Base-by-base conservation (phyloP, 2,113 vertebrate species). In the Channa maculata region DNA sequence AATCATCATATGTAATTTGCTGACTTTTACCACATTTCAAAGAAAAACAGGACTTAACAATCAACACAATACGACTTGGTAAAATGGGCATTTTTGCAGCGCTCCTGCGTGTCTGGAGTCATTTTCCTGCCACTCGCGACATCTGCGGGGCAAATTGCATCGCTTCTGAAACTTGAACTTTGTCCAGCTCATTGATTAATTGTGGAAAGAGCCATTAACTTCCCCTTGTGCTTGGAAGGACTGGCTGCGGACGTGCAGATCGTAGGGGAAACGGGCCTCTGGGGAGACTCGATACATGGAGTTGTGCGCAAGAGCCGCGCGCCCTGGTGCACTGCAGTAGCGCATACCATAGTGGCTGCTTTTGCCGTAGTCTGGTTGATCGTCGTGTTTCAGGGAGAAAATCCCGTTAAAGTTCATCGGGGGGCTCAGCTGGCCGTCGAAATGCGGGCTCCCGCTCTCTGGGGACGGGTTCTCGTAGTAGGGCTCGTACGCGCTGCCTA, bases 351-450 rank as follows among this genome's bases (percentile, higher is more conserved):
- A 99, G 94, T 98, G 97, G 90, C 96, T 95, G 95, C 95, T 95
- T 94, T 98, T 98, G 84, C 94, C 94, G 91, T 98, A 98, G 91
- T 99, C 97, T 89, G 96, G 95, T 84, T 95, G 94, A 71, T 98
- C 97, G 92, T 99, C 97, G 95, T 98, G 97, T 94, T 99, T 98
- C 86, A 99, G 96, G 89, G 97, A 98, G 94, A 99, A 99, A 93
- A 99, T 98, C 92, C 97, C 97, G 94, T 98, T 98, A 92, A 98
- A 98, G 96, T 97, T 99, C 95, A 98, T 96, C 73, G 96, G 95
- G 57, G 97, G 97, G 89, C 97, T 98, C 93, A 97, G 92, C 93
- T 96, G 96, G 91, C 96, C 92, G 91, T 98, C 98, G 78, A 98
- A 97, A 89, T 96, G 97, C 68, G 97, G 96, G 83, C 97, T 98